Conservation (phyloP, 2,797 vertebrate species). For the Bradypus variegatus region DNA sequence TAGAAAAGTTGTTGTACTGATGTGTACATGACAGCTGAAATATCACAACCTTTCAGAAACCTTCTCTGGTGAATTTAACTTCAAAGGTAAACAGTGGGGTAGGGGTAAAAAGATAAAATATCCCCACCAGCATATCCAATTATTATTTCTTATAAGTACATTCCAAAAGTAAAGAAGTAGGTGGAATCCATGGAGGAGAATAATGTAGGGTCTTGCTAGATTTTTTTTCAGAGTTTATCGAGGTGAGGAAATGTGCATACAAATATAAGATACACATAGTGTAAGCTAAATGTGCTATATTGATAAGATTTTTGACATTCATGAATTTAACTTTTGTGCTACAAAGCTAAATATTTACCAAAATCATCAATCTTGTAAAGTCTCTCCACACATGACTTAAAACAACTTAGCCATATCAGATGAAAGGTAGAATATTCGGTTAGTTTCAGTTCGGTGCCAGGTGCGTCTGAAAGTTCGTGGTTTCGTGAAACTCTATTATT, state of each 20-base stretch:
- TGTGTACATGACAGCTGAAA: neutral
- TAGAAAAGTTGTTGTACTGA: constrained; percentile 32
- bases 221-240: neutral
- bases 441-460: too few species aligned
- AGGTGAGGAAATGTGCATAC: neutral
- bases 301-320: neutral
- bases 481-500: too few species aligned
- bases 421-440: neutral
- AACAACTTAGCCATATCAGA: neutral
- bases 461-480: too few species aligned
- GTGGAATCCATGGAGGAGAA: neutral
- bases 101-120: neutral
- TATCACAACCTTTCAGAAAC: neutral
- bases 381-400: neutral
- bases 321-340: neutral
- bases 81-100: neutral
- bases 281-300: neutral
- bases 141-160: constrained; percentile 7
- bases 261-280: neutral
- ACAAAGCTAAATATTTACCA: neutral
- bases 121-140: neutral
- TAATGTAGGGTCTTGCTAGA: neutral
- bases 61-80: constrained; percentile 28
- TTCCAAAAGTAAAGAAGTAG: constrained; percentile 17
- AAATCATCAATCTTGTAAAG: neutral